Percentiles rank a stretch among this genome's conserved stretches.
These are phyloP conservation scores for Aplidium turbinatum DNA, from an alignment of 23 tunicate genomes.

Conservation along the genomic window DNA sequence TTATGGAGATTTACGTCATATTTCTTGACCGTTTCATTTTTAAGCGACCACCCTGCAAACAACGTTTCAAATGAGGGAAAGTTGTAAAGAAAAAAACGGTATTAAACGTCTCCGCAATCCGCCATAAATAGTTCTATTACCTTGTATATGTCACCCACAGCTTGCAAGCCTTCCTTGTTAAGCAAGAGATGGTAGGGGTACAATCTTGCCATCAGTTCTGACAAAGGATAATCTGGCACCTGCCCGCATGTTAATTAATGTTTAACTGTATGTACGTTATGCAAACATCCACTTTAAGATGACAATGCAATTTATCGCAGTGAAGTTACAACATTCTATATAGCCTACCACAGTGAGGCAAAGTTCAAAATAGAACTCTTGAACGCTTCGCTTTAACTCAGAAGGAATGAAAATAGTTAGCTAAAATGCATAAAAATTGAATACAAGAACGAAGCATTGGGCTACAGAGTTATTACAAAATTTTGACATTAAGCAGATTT, in stretches of 20 bases:
- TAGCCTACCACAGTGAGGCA: not conserved
- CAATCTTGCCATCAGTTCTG: conserved; percentile 49
- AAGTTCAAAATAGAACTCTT: not conserved
- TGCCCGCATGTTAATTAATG: not conserved
- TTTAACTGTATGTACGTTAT: not conserved
- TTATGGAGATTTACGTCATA: too few relatives aligned
- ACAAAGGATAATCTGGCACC: conserved; percentile 67
- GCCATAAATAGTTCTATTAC: too few relatives aligned
- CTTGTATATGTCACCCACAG: conserved; percentile 78
- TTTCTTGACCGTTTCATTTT: too few relatives aligned
- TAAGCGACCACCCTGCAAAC: too few relatives aligned
- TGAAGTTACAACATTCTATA: not conserved
- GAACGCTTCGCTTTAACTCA: too few relatives aligned
- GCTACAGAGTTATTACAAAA: too few relatives aligned
- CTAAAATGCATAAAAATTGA: too few relatives aligned
- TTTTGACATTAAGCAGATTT: too few relatives aligned
- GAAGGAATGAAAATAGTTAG: too few relatives aligned
- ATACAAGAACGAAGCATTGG: too few relatives aligned
- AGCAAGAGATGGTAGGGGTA: conserved; percentile 66
- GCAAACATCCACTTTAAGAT: not conserved
- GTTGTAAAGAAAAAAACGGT: not conserved
- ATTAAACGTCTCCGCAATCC: too few relatives aligned
- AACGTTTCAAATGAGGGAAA: too few relatives aligned
- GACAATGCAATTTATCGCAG: not conserved
- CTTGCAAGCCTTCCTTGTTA: conserved; percentile 80